phyloP scores from a whole-genome alignment of 2,113 vertebrate genomes.

The Crotophaga sulcirostris region DNA sequence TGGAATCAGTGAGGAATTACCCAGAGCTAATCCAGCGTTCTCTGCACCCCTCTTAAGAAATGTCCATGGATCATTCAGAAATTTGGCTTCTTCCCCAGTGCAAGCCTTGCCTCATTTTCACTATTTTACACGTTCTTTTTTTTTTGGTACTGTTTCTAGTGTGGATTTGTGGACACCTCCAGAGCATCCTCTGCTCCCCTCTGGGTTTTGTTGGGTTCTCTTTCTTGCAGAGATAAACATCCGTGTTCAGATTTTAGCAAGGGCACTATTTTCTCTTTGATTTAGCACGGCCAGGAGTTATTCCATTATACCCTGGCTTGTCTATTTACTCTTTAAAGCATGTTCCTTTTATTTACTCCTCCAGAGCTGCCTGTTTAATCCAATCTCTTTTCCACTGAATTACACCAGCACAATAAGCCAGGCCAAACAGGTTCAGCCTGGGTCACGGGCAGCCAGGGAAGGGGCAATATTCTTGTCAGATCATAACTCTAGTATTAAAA shows the following conservation, averaged over 20 bases:
- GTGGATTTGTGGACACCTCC: neutral
- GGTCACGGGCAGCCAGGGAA: neutral
- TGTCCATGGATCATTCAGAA: neutral
- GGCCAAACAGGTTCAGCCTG: constrained; percentile 53
- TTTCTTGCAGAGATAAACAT: neutral
- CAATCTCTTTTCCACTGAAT: constrained; percentile 67
- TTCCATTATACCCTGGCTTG: constrained; percentile 45
- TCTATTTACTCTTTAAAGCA: constrained; percentile 67
- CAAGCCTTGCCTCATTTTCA: neutral
- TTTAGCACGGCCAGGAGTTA: constrained; percentile 24
- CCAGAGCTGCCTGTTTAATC: constrained; percentile 53
- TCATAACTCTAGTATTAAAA: neutral
- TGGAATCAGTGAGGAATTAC: neutral
- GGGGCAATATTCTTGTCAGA: neutral
- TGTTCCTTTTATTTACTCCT: constrained; percentile 51
- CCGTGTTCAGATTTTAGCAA: neutral
- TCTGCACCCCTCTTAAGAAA: neutral
- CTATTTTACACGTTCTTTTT: neutral
- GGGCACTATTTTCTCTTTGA: constrained; percentile 25
- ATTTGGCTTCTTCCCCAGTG: neutral
- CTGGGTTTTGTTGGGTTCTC: neutral
- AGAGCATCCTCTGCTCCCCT: neutral
- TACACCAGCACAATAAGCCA: constrained; percentile 53
- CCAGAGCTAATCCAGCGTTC: accelerated
- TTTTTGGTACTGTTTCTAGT: neutral